Conservation (phyloP, 2,797 vertebrate genomes). For the Anabas testudineus region DNA sequence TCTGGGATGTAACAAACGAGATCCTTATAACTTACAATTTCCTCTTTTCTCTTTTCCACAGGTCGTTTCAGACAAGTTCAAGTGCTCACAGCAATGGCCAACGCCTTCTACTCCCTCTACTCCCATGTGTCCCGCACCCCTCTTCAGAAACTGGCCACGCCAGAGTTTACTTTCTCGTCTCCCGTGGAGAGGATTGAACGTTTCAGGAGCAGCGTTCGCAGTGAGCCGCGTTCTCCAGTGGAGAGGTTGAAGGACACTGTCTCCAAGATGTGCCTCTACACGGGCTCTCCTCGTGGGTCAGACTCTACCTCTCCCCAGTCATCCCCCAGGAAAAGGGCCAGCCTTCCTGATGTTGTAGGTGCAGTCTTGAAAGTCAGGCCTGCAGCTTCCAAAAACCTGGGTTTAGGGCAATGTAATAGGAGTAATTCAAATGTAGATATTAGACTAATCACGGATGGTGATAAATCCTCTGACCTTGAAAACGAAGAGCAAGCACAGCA, state of each 20-base stretch:
- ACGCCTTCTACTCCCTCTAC: conserved; percentile 93
- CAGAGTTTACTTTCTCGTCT: conserved; percentile 80
- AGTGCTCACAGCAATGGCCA: conserved; percentile 88
- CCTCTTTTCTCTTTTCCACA: conserved; percentile 51
- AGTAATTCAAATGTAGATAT: conserved; percentile 33
- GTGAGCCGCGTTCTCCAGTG: conserved; percentile 84
- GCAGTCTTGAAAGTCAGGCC: conserved; percentile 66
- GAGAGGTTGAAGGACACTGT: conserved; percentile 89
- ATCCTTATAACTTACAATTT: not conserved
- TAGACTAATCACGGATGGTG: not conserved
- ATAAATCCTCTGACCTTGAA: not conserved
- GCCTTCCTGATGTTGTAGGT: conserved; percentile 80
- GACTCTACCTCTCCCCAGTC: conserved; percentile 66
- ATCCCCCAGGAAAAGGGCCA: conserved; percentile 70
- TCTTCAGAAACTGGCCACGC: conserved; percentile 86
- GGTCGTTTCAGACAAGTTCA: conserved; percentile 95
- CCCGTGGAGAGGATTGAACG: conserved; percentile 76
- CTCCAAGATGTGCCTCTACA: conserved; percentile 92
- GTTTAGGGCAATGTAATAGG: conserved; percentile 15
- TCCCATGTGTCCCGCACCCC: conserved; percentile 91
- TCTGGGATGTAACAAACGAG: no score
- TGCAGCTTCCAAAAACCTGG: conserved; percentile 47
- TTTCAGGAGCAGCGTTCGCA: conserved; percentile 75
- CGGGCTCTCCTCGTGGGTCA: conserved; percentile 77
- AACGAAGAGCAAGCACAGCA: conserved; percentile 18